Percentiles rank a stretch among this genome's conserved stretches.
phyloP scores from a whole-genome alignment of 2,113 vertebrate genomes.

The Erinaceus europaeus region DNA sequence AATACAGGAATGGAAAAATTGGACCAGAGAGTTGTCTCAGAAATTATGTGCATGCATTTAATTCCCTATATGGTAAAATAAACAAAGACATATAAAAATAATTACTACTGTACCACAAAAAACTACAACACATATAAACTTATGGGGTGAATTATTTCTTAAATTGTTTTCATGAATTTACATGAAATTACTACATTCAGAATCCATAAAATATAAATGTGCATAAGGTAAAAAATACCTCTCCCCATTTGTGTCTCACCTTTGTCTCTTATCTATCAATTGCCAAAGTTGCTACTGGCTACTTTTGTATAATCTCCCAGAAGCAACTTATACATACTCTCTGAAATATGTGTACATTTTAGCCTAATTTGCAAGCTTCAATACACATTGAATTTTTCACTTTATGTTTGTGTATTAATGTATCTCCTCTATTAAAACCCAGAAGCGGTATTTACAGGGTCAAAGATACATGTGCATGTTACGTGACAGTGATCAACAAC shows the following conservation, averaged over 20 bases:
- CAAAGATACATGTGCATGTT: not conserved
- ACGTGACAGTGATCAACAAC: not conserved
- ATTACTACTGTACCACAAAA: not conserved
- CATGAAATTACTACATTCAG: not conserved
- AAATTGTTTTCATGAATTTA: not conserved
- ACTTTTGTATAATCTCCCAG: not conserved
- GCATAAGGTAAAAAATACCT: not conserved
- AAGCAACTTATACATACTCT: not conserved
- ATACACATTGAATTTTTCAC: too few species aligned
- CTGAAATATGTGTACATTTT: not conserved
- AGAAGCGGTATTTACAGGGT: not conserved
- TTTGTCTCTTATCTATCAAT: not conserved
- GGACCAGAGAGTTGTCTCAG: too few species aligned
- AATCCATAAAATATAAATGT: not conserved
- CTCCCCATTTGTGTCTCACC: accelerated
- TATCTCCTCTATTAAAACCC: not conserved
- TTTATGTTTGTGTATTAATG: too few species aligned
- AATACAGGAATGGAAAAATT: too few species aligned
- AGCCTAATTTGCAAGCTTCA: too few species aligned
- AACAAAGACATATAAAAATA: not conserved
- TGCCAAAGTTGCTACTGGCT: not conserved
- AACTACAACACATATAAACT: not conserved
- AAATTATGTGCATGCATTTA: too few species aligned
- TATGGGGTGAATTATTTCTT: not conserved
- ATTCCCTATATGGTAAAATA: too few species aligned